These are phyloP conservation scores for Calameuta idolon DNA, from an alignment of 2,888 invertebrate species.

Conservation along the genomic window DNA sequence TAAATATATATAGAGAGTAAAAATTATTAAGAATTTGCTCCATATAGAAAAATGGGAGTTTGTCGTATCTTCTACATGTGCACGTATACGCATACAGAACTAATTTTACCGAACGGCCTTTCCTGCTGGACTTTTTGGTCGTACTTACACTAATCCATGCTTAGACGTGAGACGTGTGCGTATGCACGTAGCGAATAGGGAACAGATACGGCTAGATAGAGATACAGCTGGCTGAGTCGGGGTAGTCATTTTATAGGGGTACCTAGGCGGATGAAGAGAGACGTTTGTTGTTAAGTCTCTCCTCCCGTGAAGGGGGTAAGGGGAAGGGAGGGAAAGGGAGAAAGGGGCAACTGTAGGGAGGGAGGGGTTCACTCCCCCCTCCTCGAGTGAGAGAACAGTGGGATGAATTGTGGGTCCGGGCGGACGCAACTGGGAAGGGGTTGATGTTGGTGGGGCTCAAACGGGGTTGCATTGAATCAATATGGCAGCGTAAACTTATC, in stretches of 20 bases:
- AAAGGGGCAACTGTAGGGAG: conserved; percentile 1
- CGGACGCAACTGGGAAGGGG: conserved; percentile 5
- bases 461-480: conserved; percentile 44
- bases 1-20: conserved; percentile 12
- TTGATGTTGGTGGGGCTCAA: conserved; percentile 9
- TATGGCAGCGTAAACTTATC: conserved; percentile 52
- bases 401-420: background rate
- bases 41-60: too few species aligned
- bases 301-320: too few species aligned
- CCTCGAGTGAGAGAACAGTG: too few species aligned
- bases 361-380: background rate
- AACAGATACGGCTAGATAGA: too few species aligned
- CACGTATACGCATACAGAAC: background rate
- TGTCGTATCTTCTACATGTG: background rate
- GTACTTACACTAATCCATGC: background rate
- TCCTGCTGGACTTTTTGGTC: background rate
- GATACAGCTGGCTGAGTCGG: too few species aligned
- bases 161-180: background rate
- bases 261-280: too few species aligned
- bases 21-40: too few species aligned
- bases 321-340: conserved; percentile 12
- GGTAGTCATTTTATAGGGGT: too few species aligned
- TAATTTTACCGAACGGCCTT: background rate
- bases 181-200: background rate
- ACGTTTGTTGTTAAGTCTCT: too few species aligned